phyloP scores from a whole-genome alignment of 2,888 invertebrate species.

The Diarsia mendica region DNA sequence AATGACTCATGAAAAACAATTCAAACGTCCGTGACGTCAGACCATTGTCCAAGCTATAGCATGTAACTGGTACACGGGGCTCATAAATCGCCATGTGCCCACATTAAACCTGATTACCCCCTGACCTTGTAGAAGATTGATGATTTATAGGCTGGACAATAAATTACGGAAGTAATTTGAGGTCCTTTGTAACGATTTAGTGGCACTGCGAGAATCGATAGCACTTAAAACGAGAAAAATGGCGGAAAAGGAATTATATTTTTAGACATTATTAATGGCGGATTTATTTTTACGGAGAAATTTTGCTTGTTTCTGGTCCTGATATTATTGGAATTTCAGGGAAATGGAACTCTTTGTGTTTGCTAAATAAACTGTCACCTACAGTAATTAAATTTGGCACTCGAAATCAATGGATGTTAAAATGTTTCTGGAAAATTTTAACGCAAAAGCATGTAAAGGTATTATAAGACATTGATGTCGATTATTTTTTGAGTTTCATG shows the following conservation, averaged over 20 bases:
- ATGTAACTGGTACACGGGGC: conserved; percentile 61
- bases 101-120: conserved; percentile 72
- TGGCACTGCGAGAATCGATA: conserved; percentile 66
- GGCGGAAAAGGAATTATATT: conserved; percentile 38
- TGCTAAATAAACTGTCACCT: conserved; percentile 28
- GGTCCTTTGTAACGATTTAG: conserved; percentile 67
- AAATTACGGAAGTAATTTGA: conserved; percentile 67
- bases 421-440: background rate
- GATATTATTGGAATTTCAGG: conserved; percentile 28
- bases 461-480: background rate
- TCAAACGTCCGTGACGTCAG: conserved; percentile 55
- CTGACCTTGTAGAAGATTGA: conserved; percentile 76
- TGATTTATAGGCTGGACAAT: conserved; percentile 72
- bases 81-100: conserved; percentile 73
- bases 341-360: conserved; percentile 37
- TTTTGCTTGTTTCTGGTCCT: conserved; percentile 28
- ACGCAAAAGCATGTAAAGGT: background rate
- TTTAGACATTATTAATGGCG: conserved; percentile 53
- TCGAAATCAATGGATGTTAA: background rate
- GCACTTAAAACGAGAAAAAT: conserved; percentile 64
- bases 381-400: conserved; percentile 21
- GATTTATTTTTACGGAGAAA: conserved; percentile 21
- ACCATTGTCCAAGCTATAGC: conserved; percentile 57
- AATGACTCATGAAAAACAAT: conserved; percentile 56
- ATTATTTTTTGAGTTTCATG: background rate